Conservation (phyloP, 2,113 vertebrate genomes). For the Lutjanus erythropterus region DNA sequence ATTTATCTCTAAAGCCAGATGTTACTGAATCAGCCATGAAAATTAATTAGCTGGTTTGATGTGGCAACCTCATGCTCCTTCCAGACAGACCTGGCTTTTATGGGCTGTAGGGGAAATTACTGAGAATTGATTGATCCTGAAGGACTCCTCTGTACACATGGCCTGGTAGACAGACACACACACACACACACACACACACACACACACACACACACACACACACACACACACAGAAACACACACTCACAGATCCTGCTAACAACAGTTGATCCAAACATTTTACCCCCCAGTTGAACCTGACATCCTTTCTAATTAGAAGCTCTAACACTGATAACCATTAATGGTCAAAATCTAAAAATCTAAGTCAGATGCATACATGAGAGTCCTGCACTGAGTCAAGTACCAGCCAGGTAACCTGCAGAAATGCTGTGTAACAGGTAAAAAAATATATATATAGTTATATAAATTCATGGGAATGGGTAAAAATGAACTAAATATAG, state of each 20-base stretch:
- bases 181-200: slow-evolving; percentile 4
- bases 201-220: slow-evolving; percentile 5
- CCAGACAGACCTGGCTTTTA: slow-evolving; percentile 81
- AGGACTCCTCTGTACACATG: slow-evolving; percentile 76
- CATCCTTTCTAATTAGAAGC: slow-evolving; percentile 20
- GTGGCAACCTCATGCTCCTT: slow-evolving; percentile 78
- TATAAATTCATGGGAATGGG: no score
- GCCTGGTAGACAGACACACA: slow-evolving; percentile 40
- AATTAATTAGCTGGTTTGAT: slow-evolving; percentile 84
- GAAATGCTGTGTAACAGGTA: no score
- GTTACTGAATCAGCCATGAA: slow-evolving; percentile 79
- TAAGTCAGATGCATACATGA: slow-evolving; percentile 1
- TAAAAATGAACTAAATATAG: no score
- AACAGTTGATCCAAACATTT: slow-evolving; percentile 38
- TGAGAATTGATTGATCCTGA: slow-evolving; percentile 82
- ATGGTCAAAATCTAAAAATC: neutral
- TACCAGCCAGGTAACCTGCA: no score
- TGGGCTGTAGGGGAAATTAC: slow-evolving; percentile 80
- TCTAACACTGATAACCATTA: neutral
- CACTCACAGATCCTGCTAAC: slow-evolving; percentile 11
- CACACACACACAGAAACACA: slow-evolving; percentile 10
- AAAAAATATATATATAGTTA: no score
- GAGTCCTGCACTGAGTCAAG: no score
- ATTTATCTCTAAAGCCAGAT: slow-evolving; percentile 81
- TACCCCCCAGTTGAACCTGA: slow-evolving; percentile 22